Conservation (phyloP, 2,797 vertebrate species). For the Sebastiscus albofasciatus region DNA sequence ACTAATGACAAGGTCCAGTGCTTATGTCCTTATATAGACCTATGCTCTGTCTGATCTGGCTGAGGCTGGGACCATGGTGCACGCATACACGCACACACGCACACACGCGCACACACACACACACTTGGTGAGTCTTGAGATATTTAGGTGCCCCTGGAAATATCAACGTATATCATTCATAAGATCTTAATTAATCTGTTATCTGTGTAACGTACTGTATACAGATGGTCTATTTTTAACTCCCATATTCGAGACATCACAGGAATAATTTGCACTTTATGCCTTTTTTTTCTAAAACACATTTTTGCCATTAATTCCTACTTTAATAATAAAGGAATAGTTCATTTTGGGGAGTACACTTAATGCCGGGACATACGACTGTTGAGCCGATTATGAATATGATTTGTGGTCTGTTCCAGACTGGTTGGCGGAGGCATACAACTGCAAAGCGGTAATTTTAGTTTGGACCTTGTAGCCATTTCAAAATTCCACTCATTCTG, state of each 20-base stretch:
- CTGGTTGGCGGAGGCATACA: neutral
- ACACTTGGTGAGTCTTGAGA: slow-evolving; percentile 21
- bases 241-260: neutral
- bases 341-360: neutral
- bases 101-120: neutral
- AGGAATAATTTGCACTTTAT: neutral
- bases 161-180: slow-evolving; percentile 5
- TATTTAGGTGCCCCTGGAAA: slow-evolving; percentile 49
- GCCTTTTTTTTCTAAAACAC: neutral
- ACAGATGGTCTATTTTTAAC: neutral
- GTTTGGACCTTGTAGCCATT: neutral
- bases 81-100: slow-evolving; percentile 3
- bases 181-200: neutral
- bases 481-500: neutral
- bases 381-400: neutral
- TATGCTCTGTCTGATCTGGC: slow-evolving; percentile 67
- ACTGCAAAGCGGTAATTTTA: neutral
- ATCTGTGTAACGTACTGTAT: neutral
- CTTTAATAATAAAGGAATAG: neutral
- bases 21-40: slow-evolving; percentile 85
- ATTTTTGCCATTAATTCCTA: neutral
- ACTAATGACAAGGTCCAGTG: slow-evolving; percentile 78
- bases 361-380: neutral
- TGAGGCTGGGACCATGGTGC: slow-evolving; percentile 42
- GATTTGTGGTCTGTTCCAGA: neutral